Percentiles rank a stretch among this genome's conserved stretches.
Evolutionary conservation across 2,113 vertebrate genomes (phyloP).

Genomic region (Barnardius zonarius): DNA sequence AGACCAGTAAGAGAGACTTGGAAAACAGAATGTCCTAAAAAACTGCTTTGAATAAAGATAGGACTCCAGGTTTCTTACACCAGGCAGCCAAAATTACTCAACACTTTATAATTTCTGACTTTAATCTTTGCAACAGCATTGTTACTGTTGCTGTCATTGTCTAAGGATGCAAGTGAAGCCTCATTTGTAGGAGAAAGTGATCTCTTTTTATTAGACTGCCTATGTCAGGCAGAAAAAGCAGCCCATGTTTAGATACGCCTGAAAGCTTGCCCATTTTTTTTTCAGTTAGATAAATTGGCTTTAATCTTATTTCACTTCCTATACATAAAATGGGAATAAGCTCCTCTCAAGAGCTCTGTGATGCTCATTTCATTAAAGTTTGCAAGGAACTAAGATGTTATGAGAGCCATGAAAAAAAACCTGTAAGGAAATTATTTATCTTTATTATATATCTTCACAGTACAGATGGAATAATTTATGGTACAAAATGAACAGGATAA

Average conservation of each 20-base stretch:
- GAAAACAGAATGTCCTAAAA: background rate
- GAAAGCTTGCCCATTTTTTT: conserved; percentile 8
- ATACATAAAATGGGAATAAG: conserved; percentile 20
- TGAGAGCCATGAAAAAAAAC: background rate
- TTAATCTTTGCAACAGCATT: background rate
- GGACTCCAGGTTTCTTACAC: background rate
- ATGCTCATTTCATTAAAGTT: conserved; percentile 24
- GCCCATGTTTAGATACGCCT: background rate
- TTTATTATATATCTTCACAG: background rate
- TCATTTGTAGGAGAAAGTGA: background rate
- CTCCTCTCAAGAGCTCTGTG: background rate
- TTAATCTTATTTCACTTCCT: conserved; percentile 29
- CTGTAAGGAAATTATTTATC: conserved; percentile 1
- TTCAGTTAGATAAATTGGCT: background rate
- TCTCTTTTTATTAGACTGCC: background rate
- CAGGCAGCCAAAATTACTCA: background rate
- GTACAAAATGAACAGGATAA: background rate
- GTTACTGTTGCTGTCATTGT: background rate
- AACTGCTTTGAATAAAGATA: background rate
- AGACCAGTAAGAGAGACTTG: background rate
- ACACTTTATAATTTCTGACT: background rate
- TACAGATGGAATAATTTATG: background rate
- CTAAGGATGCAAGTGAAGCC: background rate
- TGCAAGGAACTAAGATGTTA: conserved; percentile 10
- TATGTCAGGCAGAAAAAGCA: background rate